Conservation (phyloP, 2,797 vertebrate genomes). For the Chiroxiphia lanceolata region DNA sequence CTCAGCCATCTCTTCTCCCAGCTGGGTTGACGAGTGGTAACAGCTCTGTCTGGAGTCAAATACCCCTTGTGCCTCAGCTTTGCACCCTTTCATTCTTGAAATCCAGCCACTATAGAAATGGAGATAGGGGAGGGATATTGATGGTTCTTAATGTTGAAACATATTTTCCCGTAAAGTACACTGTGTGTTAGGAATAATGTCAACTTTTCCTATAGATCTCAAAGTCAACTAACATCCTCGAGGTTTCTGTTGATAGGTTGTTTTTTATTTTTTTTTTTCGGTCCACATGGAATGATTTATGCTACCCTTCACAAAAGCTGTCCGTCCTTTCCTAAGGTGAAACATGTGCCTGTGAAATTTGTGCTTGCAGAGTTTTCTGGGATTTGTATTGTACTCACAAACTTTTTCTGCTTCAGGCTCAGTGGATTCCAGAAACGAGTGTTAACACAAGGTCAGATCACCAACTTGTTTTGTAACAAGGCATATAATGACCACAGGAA, state of each 20-base stretch:
- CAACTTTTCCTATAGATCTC: background rate
- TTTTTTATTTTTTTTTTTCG: background rate
- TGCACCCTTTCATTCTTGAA: background rate
- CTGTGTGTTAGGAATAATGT: background rate
- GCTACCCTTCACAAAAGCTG: background rate
- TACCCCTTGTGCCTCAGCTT: background rate
- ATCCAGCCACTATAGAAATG: rapidly evolving
- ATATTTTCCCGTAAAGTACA: background rate
- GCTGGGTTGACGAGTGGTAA: background rate
- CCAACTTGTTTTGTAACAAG: background rate
- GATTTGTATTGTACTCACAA: background rate
- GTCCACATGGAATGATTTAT: background rate
- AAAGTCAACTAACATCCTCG: background rate
- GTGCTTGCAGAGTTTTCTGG: background rate
- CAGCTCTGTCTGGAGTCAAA: background rate
- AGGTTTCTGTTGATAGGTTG: background rate
- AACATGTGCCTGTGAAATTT: background rate
- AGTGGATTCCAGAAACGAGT: background rate
- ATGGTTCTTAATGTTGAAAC: background rate
- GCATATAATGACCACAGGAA: background rate
- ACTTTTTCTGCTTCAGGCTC: background rate
- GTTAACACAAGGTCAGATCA: background rate
- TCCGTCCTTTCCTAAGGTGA: background rate
- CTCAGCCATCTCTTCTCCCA: background rate
- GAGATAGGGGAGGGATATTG: background rate